Evolutionary conservation across 2,888 invertebrate species (phyloP).

Genomic region (Bombylius major): DNA sequence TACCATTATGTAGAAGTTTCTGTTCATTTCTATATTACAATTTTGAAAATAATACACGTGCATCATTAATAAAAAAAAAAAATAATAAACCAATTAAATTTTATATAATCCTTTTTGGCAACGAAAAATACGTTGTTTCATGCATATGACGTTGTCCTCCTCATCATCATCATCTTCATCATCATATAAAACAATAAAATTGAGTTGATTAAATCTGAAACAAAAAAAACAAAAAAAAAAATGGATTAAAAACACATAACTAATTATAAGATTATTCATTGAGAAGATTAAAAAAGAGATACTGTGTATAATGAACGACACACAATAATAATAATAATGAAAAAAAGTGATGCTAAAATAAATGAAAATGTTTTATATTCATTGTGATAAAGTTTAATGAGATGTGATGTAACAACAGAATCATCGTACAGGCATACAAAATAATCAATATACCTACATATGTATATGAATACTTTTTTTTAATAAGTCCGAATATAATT

Average conservation of each 20-base stretch:
- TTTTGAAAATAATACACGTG: background rate
- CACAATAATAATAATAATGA: background rate
- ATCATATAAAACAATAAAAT: background rate
- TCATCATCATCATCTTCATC: background rate
- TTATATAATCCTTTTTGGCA: no score
- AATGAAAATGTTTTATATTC: background rate
- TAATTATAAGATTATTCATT: no score
- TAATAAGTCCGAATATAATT: background rate
- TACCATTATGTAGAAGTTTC: no score
- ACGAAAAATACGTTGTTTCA: no score
- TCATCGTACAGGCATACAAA: background rate
- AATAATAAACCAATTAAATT: no score
- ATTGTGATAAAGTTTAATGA: background rate
- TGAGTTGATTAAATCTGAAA: background rate
- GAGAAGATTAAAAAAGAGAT: no score
- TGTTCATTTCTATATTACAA: no score
- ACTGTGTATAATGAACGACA: no score
- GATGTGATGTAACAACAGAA: background rate
- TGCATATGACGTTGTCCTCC: background rate
- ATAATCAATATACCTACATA: background rate
- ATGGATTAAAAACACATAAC: no score
- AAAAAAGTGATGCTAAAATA: background rate
- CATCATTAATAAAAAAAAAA: background rate
- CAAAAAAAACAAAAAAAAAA: background rate
- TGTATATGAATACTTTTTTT: background rate